These are phyloP conservation scores for Chaetodon auriga DNA, from an alignment of 2,113 vertebrate species.

Conservation along the genomic window DNA sequence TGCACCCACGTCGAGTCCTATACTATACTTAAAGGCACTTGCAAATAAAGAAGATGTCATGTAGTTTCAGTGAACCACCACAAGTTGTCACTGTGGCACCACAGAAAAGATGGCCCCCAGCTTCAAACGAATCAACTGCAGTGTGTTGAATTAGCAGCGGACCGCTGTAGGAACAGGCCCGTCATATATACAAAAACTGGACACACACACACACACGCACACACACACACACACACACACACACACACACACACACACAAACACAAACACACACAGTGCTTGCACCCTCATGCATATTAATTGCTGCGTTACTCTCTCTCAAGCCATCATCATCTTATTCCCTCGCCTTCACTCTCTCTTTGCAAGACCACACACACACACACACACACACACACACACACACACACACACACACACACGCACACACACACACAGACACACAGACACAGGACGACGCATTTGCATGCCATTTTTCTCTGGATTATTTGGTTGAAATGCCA, in stretches of 20 bases:
- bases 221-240: neutral
- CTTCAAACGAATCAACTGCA: neutral
- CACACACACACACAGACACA: neutral
- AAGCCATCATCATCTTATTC: conserved; percentile 14
- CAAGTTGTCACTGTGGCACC: conserved; percentile 68
- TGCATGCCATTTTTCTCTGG: conserved; percentile 36
- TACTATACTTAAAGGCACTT: too few relatives aligned
- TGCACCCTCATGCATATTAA: conserved; percentile 17
- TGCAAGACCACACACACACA: neutral
- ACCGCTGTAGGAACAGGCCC: neutral
- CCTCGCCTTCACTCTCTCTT: neutral
- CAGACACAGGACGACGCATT: conserved; percentile 7
- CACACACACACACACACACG: neutral
- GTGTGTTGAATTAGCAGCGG: neutral
- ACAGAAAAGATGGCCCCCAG: neutral
- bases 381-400: too few relatives aligned
- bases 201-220: neutral
- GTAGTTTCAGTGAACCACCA: conserved; percentile 50
- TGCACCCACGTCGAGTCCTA: too few relatives aligned
- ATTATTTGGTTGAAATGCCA: conserved; percentile 56
- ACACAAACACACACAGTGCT: neutral
- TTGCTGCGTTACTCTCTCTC: neutral
- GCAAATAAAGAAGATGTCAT: neutral
- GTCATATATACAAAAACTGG: conserved; percentile 10
- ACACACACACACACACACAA: neutral